phyloP scores from a whole-genome alignment of 2,888 invertebrate genomes.

The Isotomurus palustris region DNA sequence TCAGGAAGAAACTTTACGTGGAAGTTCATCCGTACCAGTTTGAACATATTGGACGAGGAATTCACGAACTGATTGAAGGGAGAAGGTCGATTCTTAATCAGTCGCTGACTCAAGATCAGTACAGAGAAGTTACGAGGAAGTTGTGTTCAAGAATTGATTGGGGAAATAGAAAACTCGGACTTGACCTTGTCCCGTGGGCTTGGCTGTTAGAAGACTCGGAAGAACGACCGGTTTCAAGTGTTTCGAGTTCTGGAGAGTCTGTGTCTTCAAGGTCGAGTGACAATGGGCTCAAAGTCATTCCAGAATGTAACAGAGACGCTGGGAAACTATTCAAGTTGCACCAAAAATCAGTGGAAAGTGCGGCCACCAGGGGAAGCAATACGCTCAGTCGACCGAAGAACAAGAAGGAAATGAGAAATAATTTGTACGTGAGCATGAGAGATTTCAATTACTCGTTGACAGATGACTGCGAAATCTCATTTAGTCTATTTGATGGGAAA shows the following conservation, averaged over 20 bases:
- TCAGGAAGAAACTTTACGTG: constrained; percentile 89
- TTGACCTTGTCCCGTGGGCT: constrained; percentile 83
- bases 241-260: not conserved
- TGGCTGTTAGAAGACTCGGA: constrained; percentile 30
- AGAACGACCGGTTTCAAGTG: constrained; percentile 2
- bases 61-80: constrained; percentile 82
- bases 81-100: constrained; percentile 78
- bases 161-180: constrained; percentile 88
- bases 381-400: constrained; percentile 25
- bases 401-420: constrained; percentile 58
- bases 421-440: constrained; percentile 80
- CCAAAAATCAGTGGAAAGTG: constrained; percentile 36
- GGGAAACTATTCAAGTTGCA: constrained; percentile 33
- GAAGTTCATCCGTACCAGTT: constrained; percentile 53
- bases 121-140: constrained; percentile 74
- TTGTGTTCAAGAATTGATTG: constrained; percentile 90
- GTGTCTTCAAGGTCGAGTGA: not conserved
- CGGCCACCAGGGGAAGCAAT: constrained; percentile 53
- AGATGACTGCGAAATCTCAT: constrained; percentile 81
- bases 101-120: constrained; percentile 87
- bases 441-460: constrained; percentile 84
- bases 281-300: not conserved
- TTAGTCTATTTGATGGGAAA: constrained; percentile 72
- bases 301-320: constrained; percentile 17
- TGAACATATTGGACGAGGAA: constrained; percentile 69